These are phyloP conservation scores for Dolichomitus sp. DNA, from an alignment of 2,888 invertebrate species.

Conservation along the genomic window DNA sequence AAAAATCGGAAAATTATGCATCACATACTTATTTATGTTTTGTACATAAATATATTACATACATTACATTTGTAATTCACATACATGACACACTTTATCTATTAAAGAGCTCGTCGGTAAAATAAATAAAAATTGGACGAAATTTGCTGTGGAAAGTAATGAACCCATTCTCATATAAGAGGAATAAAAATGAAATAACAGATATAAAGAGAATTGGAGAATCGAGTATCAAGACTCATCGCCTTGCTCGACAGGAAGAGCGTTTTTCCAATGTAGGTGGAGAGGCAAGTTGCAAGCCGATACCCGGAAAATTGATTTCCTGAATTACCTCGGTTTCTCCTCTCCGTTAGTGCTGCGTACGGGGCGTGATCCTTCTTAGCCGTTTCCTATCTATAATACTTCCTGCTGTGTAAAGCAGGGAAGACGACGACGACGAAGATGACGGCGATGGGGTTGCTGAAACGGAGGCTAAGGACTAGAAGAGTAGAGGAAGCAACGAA, in stretches of 20 bases:
- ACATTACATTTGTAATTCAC: too few species aligned
- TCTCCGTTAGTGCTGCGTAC: conserved; percentile 15
- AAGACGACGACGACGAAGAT: conserved; percentile 70
- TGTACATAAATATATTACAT: too few species aligned
- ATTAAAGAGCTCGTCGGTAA: too few species aligned
- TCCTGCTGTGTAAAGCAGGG: conserved; percentile 73
- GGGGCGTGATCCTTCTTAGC: conserved; percentile 73
- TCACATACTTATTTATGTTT: too few species aligned
- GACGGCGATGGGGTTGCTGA: conserved; percentile 61
- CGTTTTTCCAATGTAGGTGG: conserved; percentile 14
- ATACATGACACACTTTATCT: too few species aligned
- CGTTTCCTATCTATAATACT: conserved; percentile 76
- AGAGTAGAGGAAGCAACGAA: conserved; percentile 44
- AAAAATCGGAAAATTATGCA: background rate
- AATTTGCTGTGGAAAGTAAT: background rate
- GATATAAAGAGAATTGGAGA: background rate
- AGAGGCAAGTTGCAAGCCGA: conserved; percentile 19
- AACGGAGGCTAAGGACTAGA: conserved; percentile 59
- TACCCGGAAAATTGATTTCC: conserved; percentile 70
- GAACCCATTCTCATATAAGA: background rate
- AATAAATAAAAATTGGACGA: too few species aligned
- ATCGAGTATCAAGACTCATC: conserved; percentile 10
- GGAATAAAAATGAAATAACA: background rate
- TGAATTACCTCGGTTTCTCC: conserved; percentile 64
- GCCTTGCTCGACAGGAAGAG: background rate